Base-by-base conservation (phyloP, 1,140 invertebrate genomes). In the Procambarus virginalis region DNA sequence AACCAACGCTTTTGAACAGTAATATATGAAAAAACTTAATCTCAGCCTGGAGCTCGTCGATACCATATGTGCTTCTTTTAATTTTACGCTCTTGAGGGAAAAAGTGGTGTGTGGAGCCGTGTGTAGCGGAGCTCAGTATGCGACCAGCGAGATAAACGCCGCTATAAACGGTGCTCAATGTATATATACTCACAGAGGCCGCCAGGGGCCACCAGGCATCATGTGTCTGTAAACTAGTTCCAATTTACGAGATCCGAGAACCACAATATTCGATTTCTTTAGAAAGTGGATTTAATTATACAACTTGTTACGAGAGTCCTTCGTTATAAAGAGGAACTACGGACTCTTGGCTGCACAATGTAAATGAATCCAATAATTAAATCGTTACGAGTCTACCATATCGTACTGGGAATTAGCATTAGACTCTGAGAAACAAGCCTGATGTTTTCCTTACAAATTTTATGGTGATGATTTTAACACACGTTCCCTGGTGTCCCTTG, bases 61-160 rank as follows among this genome's bases (percentile, higher is more conserved):
- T 84, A 84, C 82, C 82, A 84, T 84, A 75, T 84, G 82, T 75
- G 82, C 75, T 75, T 34, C 55, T 84, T 84, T 84, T 84, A 84
- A 84, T 84, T 84, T 84, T 75, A 64, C 70, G 82, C 34, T 34
- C 34, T 34, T 34, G 34, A 34, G 34, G 34, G 34, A 34, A 34
- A 75, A 64, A 17, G 55, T 58, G 68, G 55, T 12, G 51, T 55
- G 51, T 55, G 51, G 51, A 55, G 51, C 51, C 12, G 8, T 9
- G 51, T 55, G 51, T 12, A 5, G 51, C 12, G 51, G 6, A 55
- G 51, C 51, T 55, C 51, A 55, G 12, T 12, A 55, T 4, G 12
- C 51, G 4, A 9, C 12, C 51, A 55, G 2, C 34, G 34, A 34
- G 34, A 34, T 34, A 34, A 34, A 34, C 34, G 34, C 34, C 34